These are phyloP conservation scores for Petrocephalus sullivani DNA, from an alignment of 2,797 vertebrate species.

Conservation along the genomic window DNA sequence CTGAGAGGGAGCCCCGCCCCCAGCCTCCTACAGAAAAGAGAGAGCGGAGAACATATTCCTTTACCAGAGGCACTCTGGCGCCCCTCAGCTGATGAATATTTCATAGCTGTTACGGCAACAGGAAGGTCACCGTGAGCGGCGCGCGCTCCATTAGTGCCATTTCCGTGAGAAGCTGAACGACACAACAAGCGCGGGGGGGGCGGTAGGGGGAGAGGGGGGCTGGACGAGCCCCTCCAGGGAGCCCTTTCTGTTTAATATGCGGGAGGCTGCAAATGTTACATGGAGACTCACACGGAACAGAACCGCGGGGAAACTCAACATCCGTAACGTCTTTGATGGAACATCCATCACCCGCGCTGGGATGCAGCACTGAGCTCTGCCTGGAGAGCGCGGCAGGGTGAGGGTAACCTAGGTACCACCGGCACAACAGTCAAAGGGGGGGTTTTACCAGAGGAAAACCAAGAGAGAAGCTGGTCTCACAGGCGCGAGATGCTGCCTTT, in stretches of 20 bases:
- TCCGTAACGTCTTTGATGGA: background rate
- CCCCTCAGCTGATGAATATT: conserved; percentile 15
- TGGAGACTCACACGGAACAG: background rate
- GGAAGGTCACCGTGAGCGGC: background rate
- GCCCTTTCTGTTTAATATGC: background rate
- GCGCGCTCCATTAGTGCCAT: background rate
- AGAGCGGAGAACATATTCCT: background rate
- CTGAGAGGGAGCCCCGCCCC: background rate
- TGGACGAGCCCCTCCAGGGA: background rate
- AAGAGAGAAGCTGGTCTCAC: background rate
- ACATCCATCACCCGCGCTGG: background rate
- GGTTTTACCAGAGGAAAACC: conserved; percentile 8
- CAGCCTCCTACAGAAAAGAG: background rate
- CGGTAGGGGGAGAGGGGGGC: background rate
- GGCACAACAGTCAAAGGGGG: background rate
- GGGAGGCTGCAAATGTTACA: background rate
- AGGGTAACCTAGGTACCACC: background rate
- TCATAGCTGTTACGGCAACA: background rate
- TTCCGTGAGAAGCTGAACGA: background rate
- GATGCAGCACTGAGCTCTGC: too few species aligned
- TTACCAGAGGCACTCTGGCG: background rate
- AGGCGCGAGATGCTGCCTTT: background rate
- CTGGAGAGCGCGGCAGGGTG: background rate
- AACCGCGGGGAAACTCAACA: background rate
- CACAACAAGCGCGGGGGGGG: background rate